These are phyloP conservation scores for Physella acuta DNA, from an alignment of 1,140 invertebrate species.

Conservation along the genomic window DNA sequence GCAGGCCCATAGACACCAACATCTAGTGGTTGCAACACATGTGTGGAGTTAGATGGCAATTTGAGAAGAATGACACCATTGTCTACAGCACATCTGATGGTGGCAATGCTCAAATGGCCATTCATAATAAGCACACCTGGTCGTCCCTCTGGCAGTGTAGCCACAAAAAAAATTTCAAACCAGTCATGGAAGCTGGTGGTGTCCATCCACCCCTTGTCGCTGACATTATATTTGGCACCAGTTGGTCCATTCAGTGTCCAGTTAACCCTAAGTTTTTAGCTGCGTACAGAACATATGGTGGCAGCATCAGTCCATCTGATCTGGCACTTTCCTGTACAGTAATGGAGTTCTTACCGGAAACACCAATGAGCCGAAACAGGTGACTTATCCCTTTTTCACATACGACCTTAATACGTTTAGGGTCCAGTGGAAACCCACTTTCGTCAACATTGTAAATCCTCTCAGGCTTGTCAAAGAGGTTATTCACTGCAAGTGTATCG, in stretches of 20 bases:
- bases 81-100: no score
- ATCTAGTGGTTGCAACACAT: no score
- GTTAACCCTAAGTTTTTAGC: not conserved
- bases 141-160: no score
- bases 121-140: no score
- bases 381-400: not conserved
- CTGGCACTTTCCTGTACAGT: not conserved
- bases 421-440: conserved; percentile 5
- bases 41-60: no score
- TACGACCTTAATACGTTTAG: not conserved
- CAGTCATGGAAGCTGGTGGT: not conserved
- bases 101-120: no score
- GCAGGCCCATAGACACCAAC: no score
- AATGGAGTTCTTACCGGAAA: not conserved
- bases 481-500: no score
- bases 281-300: not conserved
- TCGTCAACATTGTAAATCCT: conserved; percentile 2
- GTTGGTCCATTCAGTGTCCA: not conserved
- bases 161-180: no score
- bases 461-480: not conserved
- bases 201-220: conserved; percentile 13
- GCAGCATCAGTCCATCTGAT: not conserved
- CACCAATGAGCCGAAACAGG: no score
- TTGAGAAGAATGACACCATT: no score
- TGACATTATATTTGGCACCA: not conserved